Conservation (phyloP, 2,888 invertebrate genomes). For the Chloroclystis v-ata region DNA sequence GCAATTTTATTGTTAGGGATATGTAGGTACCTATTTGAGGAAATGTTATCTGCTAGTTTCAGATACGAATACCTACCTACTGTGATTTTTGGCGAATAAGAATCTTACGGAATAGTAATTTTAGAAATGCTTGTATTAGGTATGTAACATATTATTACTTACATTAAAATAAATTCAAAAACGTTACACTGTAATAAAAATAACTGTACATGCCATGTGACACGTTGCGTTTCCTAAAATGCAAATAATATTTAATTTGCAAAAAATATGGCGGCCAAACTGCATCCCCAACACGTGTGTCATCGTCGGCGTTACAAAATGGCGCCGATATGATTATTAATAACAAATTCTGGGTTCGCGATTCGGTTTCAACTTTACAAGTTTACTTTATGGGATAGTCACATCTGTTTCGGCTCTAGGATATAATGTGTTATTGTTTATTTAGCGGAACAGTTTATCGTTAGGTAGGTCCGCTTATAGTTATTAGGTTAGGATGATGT, state of each 20-base stretch:
- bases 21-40: too few species aligned
- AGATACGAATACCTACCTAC: too few species aligned
- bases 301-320: constrained; percentile 53
- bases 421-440: constrained; percentile 59
- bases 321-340: constrained; percentile 75
- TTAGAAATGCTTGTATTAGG: too few species aligned
- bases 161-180: too few species aligned
- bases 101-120: too few species aligned
- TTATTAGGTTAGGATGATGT: too few species aligned
- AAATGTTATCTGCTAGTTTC: too few species aligned
- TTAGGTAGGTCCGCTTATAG: too few species aligned
- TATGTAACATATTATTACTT: too few species aligned
- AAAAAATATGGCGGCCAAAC: constrained; percentile 21
- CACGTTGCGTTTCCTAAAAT: constrained; percentile 4
- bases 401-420: constrained; percentile 65
- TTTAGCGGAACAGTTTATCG: constrained; percentile 67
- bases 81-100: too few species aligned
- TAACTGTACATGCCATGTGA: background rate
- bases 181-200: background rate
- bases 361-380: constrained; percentile 62
- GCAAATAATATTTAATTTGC: constrained; percentile 19
- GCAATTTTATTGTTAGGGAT: too few species aligned
- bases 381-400: constrained; percentile 58
- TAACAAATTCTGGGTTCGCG: constrained; percentile 62
- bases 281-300: constrained; percentile 38